A percentile compares a stretch with the other conserved stretches of the same genome.
phyloP scores from a whole-genome alignment of 2,888 invertebrate species.

The Perizoma affinitatum region DNA sequence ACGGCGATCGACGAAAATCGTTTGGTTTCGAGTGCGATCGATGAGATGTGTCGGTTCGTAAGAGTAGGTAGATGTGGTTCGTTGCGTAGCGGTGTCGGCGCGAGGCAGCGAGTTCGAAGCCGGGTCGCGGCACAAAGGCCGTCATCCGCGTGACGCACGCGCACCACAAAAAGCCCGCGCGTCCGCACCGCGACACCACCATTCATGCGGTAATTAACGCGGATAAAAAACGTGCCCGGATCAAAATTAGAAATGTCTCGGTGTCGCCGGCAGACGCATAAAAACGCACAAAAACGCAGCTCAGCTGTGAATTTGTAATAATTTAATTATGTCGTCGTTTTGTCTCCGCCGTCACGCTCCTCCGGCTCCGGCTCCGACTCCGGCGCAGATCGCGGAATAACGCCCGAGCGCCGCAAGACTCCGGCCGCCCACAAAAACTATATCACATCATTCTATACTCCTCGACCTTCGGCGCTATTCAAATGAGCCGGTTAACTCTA shows the following conservation, averaged over 20 bases:
- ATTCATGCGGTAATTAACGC: conserved; percentile 80
- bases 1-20: neutral
- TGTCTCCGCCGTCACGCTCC: conserved; percentile 56
- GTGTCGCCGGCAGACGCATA: conserved; percentile 57
- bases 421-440: conserved; percentile 50
- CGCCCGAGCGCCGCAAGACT: conserved; percentile 20
- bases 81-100: conserved; percentile 16
- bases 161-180: conserved; percentile 54
- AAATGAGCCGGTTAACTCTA: conserved; percentile 45
- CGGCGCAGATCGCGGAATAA: conserved; percentile 21
- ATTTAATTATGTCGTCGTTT: conserved; percentile 75
- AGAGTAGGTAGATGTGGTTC: too few species aligned
- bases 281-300: conserved; percentile 64
- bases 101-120: too few species aligned
- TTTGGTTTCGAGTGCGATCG: too few species aligned
- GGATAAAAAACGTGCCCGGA: conserved; percentile 70
- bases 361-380: conserved; percentile 10
- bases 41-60: conserved; percentile 17
- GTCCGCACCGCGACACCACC: conserved; percentile 48
- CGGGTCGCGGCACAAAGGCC: conserved; percentile 5
- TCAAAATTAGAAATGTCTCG: conserved; percentile 78
- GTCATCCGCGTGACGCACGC: conserved; percentile 66
- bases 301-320: conserved; percentile 66
- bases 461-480: conserved; percentile 47
- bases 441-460: conserved; percentile 52